Evolutionary conservation across 2,113 vertebrate genomes (phyloP), one percentile per base, ranked within the genome.

Genomic region (Pelobates fuscus): DNA sequence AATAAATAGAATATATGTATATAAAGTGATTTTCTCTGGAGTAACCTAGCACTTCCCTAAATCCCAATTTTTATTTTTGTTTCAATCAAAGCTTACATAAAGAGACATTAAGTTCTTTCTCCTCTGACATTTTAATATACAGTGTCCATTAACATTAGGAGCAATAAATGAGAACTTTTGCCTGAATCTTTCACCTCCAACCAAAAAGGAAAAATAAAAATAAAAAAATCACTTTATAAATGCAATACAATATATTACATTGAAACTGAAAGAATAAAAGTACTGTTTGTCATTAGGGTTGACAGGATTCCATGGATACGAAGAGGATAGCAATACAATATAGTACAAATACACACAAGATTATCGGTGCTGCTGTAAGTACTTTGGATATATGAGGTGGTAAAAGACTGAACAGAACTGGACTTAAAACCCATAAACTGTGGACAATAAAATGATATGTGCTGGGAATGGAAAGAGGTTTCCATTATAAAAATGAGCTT

Each of bases 181-280:
- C 82, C 85, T 86, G 81, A 85, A 82, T 23, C 21, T 23, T 55
- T 23, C n/a, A 20, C 52, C 58, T 25, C 5, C 25, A 60, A 1
- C 14, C 49, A 11, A 57, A 25, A 52, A 8, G 3, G 46, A 20
- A 15, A 18, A 52, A n/a, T n/a, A n/a, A 11, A 21, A 26, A 15
- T 11, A 25, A 59, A 59, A 15, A 18, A 29, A 61, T 26, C 60
- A 20, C 79, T 85, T 91, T 88, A 91, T 88, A 87, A 88, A 87
- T 0, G 24, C 66, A 81, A 82, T 81, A 90, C 89, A 91, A 91
- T 90, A 91, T 90, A 87, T 91, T 90, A 89, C 89, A 91, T 90
- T 91, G 85, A 85, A 89, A 91, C 86, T 86, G 85, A 90, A 85
- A 80, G 82, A 75, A 85, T 86, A 0, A 24, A 79, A 10, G 88